Base-by-base conservation (phyloP, 2,113 vertebrate species). In the Amblyornis subalaris region DNA sequence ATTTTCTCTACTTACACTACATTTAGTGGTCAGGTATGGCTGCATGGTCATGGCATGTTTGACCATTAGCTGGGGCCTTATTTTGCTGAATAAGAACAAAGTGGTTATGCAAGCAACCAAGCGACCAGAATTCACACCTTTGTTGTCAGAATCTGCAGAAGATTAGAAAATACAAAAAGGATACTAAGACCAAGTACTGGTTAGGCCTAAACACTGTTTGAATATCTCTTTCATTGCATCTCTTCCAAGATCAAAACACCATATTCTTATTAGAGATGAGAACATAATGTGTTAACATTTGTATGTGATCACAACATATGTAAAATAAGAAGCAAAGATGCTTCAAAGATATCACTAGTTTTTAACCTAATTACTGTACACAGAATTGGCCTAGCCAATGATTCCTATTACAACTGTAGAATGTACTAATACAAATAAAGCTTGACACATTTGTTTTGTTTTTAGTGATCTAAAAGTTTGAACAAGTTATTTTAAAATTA, bases 1-100 rank as follows among this genome's bases (percentile, higher is more conserved):
- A 36, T 51, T 50, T 94, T 85, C 86, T 88, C 53, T 97, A 98
- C 99, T 99, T 98, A 99, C 99, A 85, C 99, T 99, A 97, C 99
- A 99, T 98, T 99, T 99, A 97, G 99, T 99, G 96, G 99, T 99
- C 96, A 99, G 98, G 96, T 99, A 99, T 24, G 99, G 99, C 76
- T 99, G 99, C 99, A 99, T 99, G 94, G 99, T 99, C 99, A 99
- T 99, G 87, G 99, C 99, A 90, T 99, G 99, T 97, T 99, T 99
- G 95, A 99, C 99, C 99, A 99, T 99, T 81, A 99, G 98, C 96
- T 99, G 99, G 48, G 99, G 99, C 94, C 99, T 98, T 95, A 99
- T 99, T 98, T 99, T 99, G 98, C 99, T 99, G 98, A 99, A 99
- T 96, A 99, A 98, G 98, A 99, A 99, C 93, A 99, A 98, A 90